Conservation (phyloP, 2,113 vertebrate genomes). For the Columba janthina region DNA sequence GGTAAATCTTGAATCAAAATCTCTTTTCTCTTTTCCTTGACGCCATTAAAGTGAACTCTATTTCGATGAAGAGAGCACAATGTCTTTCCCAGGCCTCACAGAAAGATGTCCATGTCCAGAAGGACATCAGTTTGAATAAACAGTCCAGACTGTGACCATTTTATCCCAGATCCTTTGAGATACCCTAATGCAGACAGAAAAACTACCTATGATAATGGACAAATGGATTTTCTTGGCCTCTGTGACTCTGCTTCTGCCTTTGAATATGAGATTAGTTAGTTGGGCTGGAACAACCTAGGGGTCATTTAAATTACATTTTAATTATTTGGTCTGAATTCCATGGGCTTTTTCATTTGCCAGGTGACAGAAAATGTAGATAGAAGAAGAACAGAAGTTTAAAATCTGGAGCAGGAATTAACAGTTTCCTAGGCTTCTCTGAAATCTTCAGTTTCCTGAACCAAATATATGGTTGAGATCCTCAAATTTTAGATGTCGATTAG, state of each 20-base stretch:
- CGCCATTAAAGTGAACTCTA: background rate
- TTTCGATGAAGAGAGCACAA: background rate
- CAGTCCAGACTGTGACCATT: background rate
- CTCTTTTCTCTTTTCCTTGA: background rate
- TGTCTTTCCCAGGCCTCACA: background rate
- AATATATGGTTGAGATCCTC: background rate
- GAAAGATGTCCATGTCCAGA: background rate
- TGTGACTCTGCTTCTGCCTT: background rate
- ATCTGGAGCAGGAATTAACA: background rate
- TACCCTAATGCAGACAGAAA: background rate
- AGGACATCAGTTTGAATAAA: background rate
- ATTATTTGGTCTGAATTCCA: background rate
- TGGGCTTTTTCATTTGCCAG: background rate
- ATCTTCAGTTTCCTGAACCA: background rate
- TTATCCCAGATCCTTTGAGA: background rate
- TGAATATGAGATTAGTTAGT: background rate
- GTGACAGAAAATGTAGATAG: background rate
- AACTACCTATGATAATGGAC: background rate
- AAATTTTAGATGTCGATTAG: background rate
- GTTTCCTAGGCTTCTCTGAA: background rate
- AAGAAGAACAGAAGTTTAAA: background rate
- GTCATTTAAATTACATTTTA: constrained; percentile 9
- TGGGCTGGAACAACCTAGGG: background rate
- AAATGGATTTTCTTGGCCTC: background rate
- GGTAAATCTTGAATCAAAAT: background rate